Percentiles rank a stretch among this genome's conserved stretches.
Evolutionary conservation across 2,113 vertebrate species (phyloP).

Genomic region (Aphyosemion australe): DNA sequence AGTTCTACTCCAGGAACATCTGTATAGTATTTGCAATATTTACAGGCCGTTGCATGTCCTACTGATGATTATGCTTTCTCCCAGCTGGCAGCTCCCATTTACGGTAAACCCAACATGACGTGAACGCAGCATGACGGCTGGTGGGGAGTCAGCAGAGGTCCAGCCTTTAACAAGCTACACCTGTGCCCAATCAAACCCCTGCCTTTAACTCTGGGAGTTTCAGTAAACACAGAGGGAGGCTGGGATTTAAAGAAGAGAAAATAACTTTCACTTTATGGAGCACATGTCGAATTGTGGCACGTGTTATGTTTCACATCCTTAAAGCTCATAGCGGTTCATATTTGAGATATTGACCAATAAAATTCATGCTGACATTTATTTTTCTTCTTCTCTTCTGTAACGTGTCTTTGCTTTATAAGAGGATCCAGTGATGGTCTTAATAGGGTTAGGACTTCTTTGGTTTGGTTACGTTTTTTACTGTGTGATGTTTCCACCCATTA

Average conservation of each 20-base stretch:
- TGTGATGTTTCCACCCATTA: too few relatives aligned
- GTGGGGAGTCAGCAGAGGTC: conserved; percentile 48
- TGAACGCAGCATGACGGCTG: conserved; percentile 40
- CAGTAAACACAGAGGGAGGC: conserved; percentile 35
- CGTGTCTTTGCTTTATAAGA: too few relatives aligned
- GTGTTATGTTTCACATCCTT: conserved; percentile 20
- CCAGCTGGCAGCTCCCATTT: conserved; percentile 31
- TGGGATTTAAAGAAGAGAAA: conserved; percentile 4
- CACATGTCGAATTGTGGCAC: conserved; percentile 23
- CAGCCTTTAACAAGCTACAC: conserved; percentile 49
- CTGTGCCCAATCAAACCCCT: conserved; percentile 52
- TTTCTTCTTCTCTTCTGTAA: not conserved
- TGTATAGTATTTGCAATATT: conserved; percentile 22
- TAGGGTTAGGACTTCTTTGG: too few relatives aligned
- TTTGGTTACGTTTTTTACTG: too few relatives aligned
- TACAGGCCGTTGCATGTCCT: conserved; percentile 11
- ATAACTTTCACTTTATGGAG: conserved; percentile 12
- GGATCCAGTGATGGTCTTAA: too few relatives aligned
- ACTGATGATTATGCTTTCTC: conserved; percentile 3
- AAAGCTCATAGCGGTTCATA: too few relatives aligned
- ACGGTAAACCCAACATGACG: conserved; percentile 32
- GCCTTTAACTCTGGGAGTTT: conserved; percentile 39
- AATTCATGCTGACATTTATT: conserved; percentile 15
- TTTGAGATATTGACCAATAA: conserved; percentile 21
- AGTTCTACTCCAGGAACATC: conserved; percentile 9